Base-by-base conservation (phyloP, 2,888 invertebrate genomes). In the Pseudoips prasinana region DNA sequence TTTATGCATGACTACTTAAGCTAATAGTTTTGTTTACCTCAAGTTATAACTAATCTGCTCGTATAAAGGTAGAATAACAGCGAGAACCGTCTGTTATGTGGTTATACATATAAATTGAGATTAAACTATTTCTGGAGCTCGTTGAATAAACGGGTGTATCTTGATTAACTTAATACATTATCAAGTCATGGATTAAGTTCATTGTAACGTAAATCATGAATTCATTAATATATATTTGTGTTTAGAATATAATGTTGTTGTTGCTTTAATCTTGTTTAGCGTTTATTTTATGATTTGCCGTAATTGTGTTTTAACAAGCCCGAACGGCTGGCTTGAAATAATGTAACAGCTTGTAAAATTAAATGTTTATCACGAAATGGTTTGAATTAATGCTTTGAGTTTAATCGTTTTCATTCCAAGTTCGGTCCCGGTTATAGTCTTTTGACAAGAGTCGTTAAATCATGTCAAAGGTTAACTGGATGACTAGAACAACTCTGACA, bases 251-350 rank as follows among this genome's bases (percentile, higher is more conserved):
- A 41, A 43, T 29, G 38, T 50, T 46, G 39, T 39, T 46, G 25
- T 33, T 34, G 32, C 46, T 50, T 50, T 32, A 46, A 39, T 46
- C 39, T 39, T 33, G 46, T 43, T 44, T 39, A 36, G 29, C 43
- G 45, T 43, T 52, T 29, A 42, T 45, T 54, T 51, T 47, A 44
- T 39, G 14, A 32, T 33, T 23, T 35, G 7, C 29, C 46, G 14
- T 42, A 46, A 46, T 46, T 26, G 35, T 24, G 25, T 33, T 40
- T 38, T 46, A 46, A 38, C 42, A 50, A 37, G 25, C n/a, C 27
- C 29, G 2, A 14, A 14, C 14, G 14, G 14, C 14, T 14, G 2
- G 14, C 14, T 14, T 14, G n/a, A n/a, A n/a, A n/a, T n/a, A n/a
- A n/a, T n/a, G n/a, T n/a, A n/a, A n/a, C n/a, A n/a, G n/a, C n/a